Conservation (phyloP, 2,797 vertebrate genomes). For the Morus bassanus region DNA sequence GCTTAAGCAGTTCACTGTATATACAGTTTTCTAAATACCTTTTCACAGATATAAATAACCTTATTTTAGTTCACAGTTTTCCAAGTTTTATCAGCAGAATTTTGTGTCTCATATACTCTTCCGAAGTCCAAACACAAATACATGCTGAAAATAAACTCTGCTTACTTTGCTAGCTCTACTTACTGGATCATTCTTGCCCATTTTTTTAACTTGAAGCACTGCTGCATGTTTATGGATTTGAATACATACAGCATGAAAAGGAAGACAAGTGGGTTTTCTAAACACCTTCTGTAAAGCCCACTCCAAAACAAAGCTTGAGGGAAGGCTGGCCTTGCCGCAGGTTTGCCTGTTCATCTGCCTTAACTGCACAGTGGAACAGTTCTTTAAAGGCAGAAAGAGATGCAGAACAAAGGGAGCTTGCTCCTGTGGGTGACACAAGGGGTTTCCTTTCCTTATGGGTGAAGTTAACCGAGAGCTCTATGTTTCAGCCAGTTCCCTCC, state of each 20-base stretch:
- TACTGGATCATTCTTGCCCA: neutral
- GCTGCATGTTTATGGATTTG: neutral
- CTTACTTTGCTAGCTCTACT: neutral
- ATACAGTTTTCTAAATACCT: neutral
- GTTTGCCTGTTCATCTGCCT: neutral
- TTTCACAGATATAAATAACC: neutral
- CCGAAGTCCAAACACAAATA: neutral
- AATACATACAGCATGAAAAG: neutral
- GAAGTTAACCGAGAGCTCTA: neutral
- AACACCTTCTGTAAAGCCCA: neutral
- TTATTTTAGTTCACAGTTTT: neutral
- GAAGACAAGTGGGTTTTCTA: neutral
- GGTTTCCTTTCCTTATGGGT: neutral
- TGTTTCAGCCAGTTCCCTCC: neutral
- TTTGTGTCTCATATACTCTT: neutral
- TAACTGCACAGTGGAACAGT: neutral
- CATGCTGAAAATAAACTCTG: neutral
- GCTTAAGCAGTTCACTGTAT: neutral
- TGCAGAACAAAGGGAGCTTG: neutral
- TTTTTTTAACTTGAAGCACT: neutral
- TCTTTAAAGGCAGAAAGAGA: neutral
- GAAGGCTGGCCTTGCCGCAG: neutral
- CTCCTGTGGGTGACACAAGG: neutral
- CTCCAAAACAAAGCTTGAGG: neutral
- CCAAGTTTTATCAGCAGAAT: conserved; percentile 1